Percentiles rank a stretch among this genome's conserved stretches.
phyloP scores from a whole-genome alignment of 2,113 vertebrate species.

The Fregata magnificens region DNA sequence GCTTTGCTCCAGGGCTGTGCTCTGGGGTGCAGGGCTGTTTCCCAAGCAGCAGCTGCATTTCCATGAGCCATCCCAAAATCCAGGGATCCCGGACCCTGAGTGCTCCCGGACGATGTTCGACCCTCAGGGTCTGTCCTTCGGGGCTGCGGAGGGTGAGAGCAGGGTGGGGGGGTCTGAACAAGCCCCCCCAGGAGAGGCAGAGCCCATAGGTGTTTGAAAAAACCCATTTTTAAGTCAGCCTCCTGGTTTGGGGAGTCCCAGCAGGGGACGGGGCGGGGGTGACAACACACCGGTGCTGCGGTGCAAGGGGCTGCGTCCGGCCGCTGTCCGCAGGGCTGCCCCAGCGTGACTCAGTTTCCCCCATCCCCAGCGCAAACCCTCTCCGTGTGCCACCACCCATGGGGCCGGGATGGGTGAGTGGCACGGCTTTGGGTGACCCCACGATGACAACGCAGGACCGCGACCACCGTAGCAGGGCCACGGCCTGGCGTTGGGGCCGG shows the following conservation, averaged over 20 bases:
- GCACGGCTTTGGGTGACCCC: background rate
- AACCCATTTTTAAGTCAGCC: accelerated
- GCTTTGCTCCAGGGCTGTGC: background rate
- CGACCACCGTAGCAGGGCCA: background rate
- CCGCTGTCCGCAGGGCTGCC: background rate
- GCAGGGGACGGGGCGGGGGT: accelerated
- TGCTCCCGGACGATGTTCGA: accelerated
- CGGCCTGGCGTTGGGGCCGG: background rate
- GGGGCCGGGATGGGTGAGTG: background rate
- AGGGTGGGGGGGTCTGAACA: background rate
- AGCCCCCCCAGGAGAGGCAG: background rate
- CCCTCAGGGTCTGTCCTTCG: background rate
- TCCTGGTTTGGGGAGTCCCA: background rate
- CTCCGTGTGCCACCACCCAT: background rate
- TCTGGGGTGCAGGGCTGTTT: background rate
- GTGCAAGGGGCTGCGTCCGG: accelerated
- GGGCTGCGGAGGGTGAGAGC: accelerated
- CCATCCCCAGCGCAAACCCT: background rate
- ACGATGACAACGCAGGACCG: background rate
- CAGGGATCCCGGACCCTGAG: background rate
- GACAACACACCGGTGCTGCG: too few relatives aligned
- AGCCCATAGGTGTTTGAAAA: background rate
- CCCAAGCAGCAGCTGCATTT: background rate
- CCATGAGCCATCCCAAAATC: background rate
- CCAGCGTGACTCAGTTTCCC: slow-evolving; percentile 12